These are phyloP conservation scores for Diphyllodes magnificus DNA, from an alignment of 2,113 vertebrate genomes.

Conservation along the genomic window DNA sequence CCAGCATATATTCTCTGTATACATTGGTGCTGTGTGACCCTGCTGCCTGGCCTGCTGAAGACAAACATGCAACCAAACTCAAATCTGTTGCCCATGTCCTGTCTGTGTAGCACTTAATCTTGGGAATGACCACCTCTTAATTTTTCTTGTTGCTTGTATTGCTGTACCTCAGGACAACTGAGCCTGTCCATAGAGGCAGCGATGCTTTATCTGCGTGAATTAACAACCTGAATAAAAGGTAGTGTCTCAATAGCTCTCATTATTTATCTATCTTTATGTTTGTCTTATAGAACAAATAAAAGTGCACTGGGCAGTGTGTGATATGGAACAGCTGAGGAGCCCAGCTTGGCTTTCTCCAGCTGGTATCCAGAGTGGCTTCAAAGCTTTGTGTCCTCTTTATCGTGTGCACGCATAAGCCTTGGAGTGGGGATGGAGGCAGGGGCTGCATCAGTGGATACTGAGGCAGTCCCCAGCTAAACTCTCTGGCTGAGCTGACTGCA, in stretches of 20 bases:
- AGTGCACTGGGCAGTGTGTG: background rate
- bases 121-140: background rate
- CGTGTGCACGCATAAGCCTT: background rate
- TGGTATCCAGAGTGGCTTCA: background rate
- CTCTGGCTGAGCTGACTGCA: background rate
- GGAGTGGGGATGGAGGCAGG: background rate
- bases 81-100: rapidly evolving
- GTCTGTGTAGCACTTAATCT: background rate
- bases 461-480: background rate
- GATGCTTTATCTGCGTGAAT: background rate
- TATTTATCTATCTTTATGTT: background rate
- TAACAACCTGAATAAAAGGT: background rate
- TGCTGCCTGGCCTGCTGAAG: background rate
- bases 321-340: background rate
- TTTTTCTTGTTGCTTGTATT: background rate
- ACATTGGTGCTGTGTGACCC: background rate
- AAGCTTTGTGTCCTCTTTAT: background rate
- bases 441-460: background rate
- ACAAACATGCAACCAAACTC: background rate
- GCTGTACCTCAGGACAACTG: background rate
- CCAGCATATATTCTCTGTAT: background rate
- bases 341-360: background rate
- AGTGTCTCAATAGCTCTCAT: background rate
- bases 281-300: background rate
- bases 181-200: background rate